Evolutionary conservation across 2,113 vertebrate genomes (phyloP).

Genomic region (Pachyramphus minor): DNA sequence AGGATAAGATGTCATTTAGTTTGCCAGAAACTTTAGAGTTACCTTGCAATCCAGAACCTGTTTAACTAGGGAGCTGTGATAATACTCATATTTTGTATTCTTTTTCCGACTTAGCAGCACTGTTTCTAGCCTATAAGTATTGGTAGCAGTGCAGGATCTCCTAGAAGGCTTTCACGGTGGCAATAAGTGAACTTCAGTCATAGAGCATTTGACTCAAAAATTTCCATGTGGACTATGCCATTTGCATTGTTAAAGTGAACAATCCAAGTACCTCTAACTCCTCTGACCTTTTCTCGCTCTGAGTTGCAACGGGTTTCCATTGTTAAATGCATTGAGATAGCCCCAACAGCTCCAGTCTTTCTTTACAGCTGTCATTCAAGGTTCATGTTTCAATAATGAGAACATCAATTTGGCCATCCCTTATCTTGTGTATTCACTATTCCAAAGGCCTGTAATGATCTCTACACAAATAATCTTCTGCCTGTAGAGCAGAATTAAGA

Average conservation of each 20-base stretch:
- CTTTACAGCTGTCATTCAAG: neutral
- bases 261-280: too few relatives aligned
- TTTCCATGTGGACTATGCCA: neutral
- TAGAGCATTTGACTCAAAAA: neutral
- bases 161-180: neutral
- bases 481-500: neutral
- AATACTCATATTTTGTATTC: neutral
- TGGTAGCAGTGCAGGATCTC: neutral
- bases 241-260: neutral
- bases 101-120: neutral
- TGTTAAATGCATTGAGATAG: neutral
- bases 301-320: neutral
- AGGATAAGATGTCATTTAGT: neutral
- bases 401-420: neutral
- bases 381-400: neutral
- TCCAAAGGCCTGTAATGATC: neutral
- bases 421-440: neutral
- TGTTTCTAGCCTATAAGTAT: neutral
- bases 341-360: neutral
- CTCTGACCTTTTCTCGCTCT: neutral
- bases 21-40: neutral
- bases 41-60: rapidly evolving
- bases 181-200: neutral
- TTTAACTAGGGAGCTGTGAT: neutral
- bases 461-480: neutral